Base-by-base conservation (phyloP, 2,888 invertebrate genomes). In the Hypena proboscidalis region DNA sequence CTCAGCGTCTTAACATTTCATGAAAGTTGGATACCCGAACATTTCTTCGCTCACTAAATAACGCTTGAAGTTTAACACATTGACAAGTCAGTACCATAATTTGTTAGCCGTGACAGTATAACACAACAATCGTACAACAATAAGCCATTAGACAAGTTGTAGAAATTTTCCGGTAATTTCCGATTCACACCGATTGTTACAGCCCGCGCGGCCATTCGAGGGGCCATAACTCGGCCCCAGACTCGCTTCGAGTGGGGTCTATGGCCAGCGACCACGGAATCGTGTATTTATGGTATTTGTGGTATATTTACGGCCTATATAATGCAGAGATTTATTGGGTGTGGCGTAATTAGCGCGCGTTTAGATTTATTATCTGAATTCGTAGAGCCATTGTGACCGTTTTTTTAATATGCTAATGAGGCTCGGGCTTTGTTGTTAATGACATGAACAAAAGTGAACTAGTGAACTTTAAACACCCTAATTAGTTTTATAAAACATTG, bases 131-230 rank as follows among this genome's bases (percentile, higher is more conserved):
- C 60, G 68, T 71, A 84, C 83, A 89, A 89, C 88, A 90, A 88
- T 90, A 85, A 83, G 80, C 88, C 79, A 89, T 90, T 90, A 90
- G 89, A 88, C 82, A 85, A 81, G 76, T 83, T 81, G 86, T 81
- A 75, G 83, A 88, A 83, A 89, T 89, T 90, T 90, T 88, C 90
- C 86, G 86, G 85, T 85, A 84, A 86, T 90, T 90, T 89, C 83
- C 84, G 86, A 89, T 89, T 90, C 85, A 83, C 83, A 77, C 74
- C 82, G 84, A 88, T 88, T 84, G 90, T 85, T 83, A 82, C 72
- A 75, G 77, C 69, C 74, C 76, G 66, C 58, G 63, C 77, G 77
- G 77, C 73, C 77, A 75, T 81, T 80, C 74, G 68, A 63, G 76
- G 74, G 77, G 80, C 79, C 70, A 83, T 86, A 86, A 85, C 86